phyloP scores from a whole-genome alignment of 2,797 vertebrate genomes.

The Mormyrops attenuatus region DNA sequence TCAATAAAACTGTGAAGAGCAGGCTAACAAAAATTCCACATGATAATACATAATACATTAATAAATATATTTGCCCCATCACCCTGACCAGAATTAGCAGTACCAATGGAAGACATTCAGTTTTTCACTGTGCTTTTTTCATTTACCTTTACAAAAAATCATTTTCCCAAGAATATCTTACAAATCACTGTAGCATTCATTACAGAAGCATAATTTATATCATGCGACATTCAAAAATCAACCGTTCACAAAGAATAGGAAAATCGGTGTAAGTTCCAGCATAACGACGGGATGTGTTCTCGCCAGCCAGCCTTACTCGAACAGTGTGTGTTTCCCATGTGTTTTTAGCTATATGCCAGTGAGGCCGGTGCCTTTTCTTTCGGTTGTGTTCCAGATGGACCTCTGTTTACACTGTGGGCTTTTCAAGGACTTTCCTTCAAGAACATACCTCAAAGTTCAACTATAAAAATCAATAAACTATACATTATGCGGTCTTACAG shows the following conservation, averaged over 20 bases:
- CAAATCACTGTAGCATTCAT: not conserved
- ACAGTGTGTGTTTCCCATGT: not conserved
- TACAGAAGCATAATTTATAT: not conserved
- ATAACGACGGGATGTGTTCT: not conserved
- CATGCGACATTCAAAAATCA: not conserved
- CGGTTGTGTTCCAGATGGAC: not conserved
- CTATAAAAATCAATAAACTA: not conserved
- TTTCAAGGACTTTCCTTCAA: constrained; percentile 2
- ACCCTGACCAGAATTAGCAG: not conserved
- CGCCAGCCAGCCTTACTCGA: not conserved
- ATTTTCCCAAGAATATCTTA: not conserved
- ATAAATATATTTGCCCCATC: not conserved
- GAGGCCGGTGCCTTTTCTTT: not conserved
- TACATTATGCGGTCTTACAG: not conserved
- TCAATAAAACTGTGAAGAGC: not conserved
- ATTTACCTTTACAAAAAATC: not conserved
- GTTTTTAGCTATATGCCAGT: not conserved
- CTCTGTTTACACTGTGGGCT: not conserved
- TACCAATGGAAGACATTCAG: not conserved
- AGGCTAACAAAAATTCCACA: not conserved
- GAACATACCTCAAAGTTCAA: not conserved
- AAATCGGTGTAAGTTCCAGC: not conserved
- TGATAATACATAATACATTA: not conserved
- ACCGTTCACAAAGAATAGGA: not conserved
- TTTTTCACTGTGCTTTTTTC: not conserved